Evolutionary conservation across 1,140 invertebrate genomes (phyloP), one percentile per base, ranked within the genome.

Genomic region (Oscheius sp.): DNA sequence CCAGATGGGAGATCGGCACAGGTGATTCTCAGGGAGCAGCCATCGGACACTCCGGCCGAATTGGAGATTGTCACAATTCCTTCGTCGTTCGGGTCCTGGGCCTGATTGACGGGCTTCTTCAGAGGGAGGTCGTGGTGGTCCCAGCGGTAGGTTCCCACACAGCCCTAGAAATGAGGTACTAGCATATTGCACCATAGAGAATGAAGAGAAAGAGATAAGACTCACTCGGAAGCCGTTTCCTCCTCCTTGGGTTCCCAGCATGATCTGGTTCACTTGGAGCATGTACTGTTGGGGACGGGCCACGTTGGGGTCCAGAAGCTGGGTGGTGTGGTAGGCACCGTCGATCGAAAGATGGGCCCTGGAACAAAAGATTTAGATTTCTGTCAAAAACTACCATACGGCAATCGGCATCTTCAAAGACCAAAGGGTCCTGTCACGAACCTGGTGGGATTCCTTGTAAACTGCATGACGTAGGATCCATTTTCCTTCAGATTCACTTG

Each of bases 401-500:
- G 55, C 20, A 71, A 10, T 1, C n/a, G 15, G 15, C 13, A 42
- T 23, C 52, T 31, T 26, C 20, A 26, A 66, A 18, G 20, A 1
- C 52, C 52, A 34, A 64, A 62, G 3, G 59, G 15, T n/a, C 28
- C 29, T 1, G 29, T 26, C 20, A 28, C 68, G 23, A 7, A 77
- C 75, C 76, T 58, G 29, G 78, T 78, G 1, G 79, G 79, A 45
- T 80, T 80, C 15, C 76, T 49, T 2, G 58, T 63, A 64, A 80
- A 77, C 31, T 80, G 66, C n/a, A 81, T 42, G 46, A 68, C 74
- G 75, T 80, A 80, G 3, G 74, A 68, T 13, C 69, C 77, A 34
- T 80, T 80, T n/a, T 78, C 65, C 36, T 80, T 78, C 23, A 80
- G 79, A 20, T 65, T 26, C 15, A 79, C 78, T 36, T 78, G 62